Evolutionary conservation across 2,113 vertebrate species (phyloP), one percentile per base, ranked within the genome.

Genomic region (Aspiorhynchus laticeps): DNA sequence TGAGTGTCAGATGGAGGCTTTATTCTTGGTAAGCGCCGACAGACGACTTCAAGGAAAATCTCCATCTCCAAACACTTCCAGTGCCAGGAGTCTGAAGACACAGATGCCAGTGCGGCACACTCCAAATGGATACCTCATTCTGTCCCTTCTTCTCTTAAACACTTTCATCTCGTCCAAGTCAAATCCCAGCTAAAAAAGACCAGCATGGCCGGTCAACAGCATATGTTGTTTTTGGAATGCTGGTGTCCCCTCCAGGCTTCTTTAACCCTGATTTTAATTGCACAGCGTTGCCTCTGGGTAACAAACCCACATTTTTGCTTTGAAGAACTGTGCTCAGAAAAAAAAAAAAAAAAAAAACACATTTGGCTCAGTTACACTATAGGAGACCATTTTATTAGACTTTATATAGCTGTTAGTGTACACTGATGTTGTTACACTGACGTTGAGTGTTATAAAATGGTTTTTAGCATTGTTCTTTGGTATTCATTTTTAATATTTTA

Each of bases 21-120:
- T 80, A 85, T 87, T 90, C 41, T 88, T 78, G 89, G 85, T 38
- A 41, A 83, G 26, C 12, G 9, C 78, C 17, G 48, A 65, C 48
- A 85, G 78, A 85, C 7, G 7, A 67, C 26, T 56, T 36, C 53
- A 63, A 59, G 80, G 59, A 59, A 74, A 82, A 36, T 59, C 71
- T 79, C 38, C 36, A 73, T 87, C 63, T 77, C 48, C 24, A 69
- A 65, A 67, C 10, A 1, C 19, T 81, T 46, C 19, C 38, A 80
- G 36, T 88, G 87, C 76, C 77, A 88, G 75, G 36, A 80, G 76
- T 53, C 28, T 59, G 31, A 63, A 88, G 51, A 24, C 36, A 65
- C n/a, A 78, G 26, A 78, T 46, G 28, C 38, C 7, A 71, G 19
- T 19, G 14, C n/a, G 14, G 19, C 36, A 81, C 19, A 15, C n/a